These are phyloP conservation scores for Nyctibius bracteatus DNA, from an alignment of 2,113 vertebrate species.

Conservation along the genomic window DNA sequence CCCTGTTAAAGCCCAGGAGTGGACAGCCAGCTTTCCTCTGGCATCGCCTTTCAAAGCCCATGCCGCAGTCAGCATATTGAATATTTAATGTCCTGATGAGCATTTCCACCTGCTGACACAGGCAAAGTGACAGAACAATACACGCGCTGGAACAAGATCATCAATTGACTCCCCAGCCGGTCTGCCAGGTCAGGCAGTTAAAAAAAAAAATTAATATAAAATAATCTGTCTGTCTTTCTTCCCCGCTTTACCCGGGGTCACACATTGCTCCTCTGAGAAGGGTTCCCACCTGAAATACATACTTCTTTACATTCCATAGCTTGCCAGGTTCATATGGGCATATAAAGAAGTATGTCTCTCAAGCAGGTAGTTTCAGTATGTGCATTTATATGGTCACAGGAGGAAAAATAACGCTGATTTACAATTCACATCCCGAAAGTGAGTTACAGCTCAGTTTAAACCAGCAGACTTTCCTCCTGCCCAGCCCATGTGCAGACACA, in stretches of 20 bases:
- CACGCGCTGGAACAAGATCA: conserved; percentile 81
- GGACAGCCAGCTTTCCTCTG: conserved; percentile 70
- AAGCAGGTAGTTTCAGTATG: conserved; percentile 82
- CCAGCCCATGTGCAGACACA: conserved; percentile 2
- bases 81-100: conserved; percentile 99
- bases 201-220: conserved; percentile 23
- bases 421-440: conserved; percentile 39
- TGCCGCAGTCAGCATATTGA: conserved; percentile 98
- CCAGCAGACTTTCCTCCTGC: conserved; percentile 42
- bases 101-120: conserved; percentile 98
- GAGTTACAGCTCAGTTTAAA: conserved; percentile 40
- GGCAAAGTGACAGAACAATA: conserved; percentile 98
- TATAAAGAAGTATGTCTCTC: conserved; percentile 99
- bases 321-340: conserved; percentile 97
- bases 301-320: conserved; percentile 99
- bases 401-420: conserved; percentile 64
- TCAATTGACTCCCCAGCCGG: conserved; percentile 77
- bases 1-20: conserved; percentile 11
- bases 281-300: conserved; percentile 92
- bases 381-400: conserved; percentile 60
- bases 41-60: conserved; percentile 84
- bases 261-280: conserved; percentile 63
- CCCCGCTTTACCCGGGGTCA: neutral
- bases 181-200: conserved; percentile 63
- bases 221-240: conserved; percentile 48